Evolutionary conservation across 2,888 invertebrate species (phyloP), one percentile per base, ranked within the genome.

Genomic region (Drosophila paracracens): DNA sequence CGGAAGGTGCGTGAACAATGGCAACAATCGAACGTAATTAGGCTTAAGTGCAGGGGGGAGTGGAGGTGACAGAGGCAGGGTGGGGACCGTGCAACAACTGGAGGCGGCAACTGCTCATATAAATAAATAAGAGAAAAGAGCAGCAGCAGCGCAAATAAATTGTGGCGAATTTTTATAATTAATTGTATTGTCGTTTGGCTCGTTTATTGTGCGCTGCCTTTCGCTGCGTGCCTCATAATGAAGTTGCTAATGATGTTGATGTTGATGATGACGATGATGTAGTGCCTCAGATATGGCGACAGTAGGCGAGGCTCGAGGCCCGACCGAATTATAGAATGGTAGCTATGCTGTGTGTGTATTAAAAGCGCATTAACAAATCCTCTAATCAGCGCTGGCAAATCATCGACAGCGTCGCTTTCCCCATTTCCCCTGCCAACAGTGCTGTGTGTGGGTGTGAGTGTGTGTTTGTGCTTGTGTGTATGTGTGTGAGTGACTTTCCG

Each of bases 11-110:
- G 87, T 87, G 88, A 88, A 88, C 88, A 88, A 85, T 85, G 85
- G 80, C 83, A 90, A 89, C 87, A 87, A 87, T 87, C 87, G 90
- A 90, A 90, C 90, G 88, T 87, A 90, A 90, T 87, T 87, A 90
- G 90, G 86, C 90, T 90, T 81, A 83, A 86, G 75, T 90, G 83
- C 69, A 73, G 76, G 52, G 57, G 61, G 58, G 46, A 4, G 27
- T 33, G 18, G 51, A 2, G 46, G 2, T 25, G 36, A 21, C 10
- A 18, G 38, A 54, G 29, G 21, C n/a, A 2, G 11, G 8, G 53
- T 25, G 21, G 35, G 33, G 59, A 25, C 46, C 8, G 46, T 46
- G 46, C 46, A 46, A 16, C 35, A 59, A 62, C 64, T 60, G 76
- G 29, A 76, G 68, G 81, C 76, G 59, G 80, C 80, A 68, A 62